Evolutionary conservation across 2,113 vertebrate genomes (phyloP).

Genomic region (Struthidea cinerea): DNA sequence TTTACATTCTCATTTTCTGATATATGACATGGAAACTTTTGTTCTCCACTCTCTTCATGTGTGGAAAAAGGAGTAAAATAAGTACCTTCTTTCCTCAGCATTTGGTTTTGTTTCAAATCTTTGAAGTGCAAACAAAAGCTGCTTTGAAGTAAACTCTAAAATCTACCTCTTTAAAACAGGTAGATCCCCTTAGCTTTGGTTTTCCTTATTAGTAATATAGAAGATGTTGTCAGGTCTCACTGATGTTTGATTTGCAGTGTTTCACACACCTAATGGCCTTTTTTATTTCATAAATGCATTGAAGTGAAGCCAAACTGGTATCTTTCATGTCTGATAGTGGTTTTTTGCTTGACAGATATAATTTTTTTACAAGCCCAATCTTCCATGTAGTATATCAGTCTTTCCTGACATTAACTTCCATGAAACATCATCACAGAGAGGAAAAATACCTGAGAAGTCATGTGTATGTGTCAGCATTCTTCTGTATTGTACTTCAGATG

Average conservation of each 20-base stretch:
- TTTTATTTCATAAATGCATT: neutral
- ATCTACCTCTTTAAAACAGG: neutral
- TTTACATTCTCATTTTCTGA: neutral
- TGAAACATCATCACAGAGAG: neutral
- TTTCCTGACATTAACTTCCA: neutral
- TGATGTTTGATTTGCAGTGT: neutral
- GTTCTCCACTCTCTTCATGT: neutral
- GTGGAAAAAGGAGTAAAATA: neutral
- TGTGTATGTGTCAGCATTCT: neutral
- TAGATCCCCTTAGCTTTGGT: neutral
- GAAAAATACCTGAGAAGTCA: neutral
- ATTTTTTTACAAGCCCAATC: neutral
- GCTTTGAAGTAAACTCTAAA: slow-evolving; percentile 5
- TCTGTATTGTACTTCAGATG: neutral
- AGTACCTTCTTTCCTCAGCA: neutral
- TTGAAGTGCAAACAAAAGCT: slow-evolving; percentile 13
- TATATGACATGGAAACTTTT: neutral
- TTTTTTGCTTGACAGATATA: neutral
- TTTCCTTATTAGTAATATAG: neutral
- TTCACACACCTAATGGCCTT: neutral
- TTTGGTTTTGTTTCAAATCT: neutral
- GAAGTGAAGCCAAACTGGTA: neutral
- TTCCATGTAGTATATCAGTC: neutral
- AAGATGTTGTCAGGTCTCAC: neutral
- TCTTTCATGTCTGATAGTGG: neutral